These are phyloP conservation scores for Trichopria drosophilae DNA, from an alignment of 2,888 invertebrate genomes.

Conservation along the genomic window DNA sequence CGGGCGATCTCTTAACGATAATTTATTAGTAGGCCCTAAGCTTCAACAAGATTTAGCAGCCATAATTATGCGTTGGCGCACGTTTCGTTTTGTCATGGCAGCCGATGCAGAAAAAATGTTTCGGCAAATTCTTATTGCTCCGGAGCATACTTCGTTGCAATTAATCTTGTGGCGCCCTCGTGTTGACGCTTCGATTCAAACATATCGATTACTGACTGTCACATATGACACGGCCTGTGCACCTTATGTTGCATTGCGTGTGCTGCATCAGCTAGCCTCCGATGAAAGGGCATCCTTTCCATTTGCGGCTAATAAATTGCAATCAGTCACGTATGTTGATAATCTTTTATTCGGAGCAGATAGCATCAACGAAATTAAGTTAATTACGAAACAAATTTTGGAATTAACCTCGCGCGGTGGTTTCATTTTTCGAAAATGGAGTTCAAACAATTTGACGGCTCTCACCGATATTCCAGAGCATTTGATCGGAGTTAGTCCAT, in stretches of 20 bases:
- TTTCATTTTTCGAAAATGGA: slow-evolving; percentile 16
- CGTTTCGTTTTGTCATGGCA: not conserved
- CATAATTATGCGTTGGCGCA: not conserved
- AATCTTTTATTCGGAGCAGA: not conserved
- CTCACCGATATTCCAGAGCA: slow-evolving; percentile 5
- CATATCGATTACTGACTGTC: not conserved
- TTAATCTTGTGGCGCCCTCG: not conserved
- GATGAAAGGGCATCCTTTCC: not conserved
- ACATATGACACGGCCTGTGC: not conserved
- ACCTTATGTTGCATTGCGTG: not conserved
- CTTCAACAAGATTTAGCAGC: not conserved
- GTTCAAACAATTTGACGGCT: not conserved
- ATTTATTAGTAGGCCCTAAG: not conserved
- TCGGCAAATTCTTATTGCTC: not conserved
- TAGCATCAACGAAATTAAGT: not conserved
- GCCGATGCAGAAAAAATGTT: not conserved
- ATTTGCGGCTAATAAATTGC: not conserved
- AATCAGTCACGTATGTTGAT: not conserved
- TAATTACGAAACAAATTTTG: too few relatives aligned
- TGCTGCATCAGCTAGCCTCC: not conserved
- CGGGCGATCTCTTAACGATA: not conserved
- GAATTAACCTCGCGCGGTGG: slow-evolving; percentile 14
- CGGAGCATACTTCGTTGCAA: not conserved
- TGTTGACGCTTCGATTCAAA: not conserved
- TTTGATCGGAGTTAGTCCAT: too few relatives aligned